Percentiles rank a stretch among this genome's conserved stretches.
Evolutionary conservation across 2,113 vertebrate species (phyloP).

Genomic region (Phyllostomus hastatus): DNA sequence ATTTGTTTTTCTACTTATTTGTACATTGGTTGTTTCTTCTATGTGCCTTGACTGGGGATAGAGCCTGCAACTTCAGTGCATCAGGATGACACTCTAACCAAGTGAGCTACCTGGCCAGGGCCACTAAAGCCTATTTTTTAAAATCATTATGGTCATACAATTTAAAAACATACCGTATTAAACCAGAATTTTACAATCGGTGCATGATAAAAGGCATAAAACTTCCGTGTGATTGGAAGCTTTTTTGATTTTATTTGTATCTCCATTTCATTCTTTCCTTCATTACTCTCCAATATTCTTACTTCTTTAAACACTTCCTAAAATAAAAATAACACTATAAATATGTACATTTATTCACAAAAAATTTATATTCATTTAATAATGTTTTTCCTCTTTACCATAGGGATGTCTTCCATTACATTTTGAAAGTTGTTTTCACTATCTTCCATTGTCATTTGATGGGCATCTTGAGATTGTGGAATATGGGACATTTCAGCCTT

Average conservation of each 20-base stretch:
- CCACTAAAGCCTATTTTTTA: neutral
- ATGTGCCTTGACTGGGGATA: too few species aligned
- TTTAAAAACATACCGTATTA: slow-evolving; percentile 90
- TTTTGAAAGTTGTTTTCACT: slow-evolving; percentile 97
- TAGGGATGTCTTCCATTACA: slow-evolving; percentile 91
- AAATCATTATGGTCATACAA: neutral
- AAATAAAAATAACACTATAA: slow-evolving; percentile 61
- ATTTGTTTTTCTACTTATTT: too few species aligned
- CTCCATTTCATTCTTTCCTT: slow-evolving; percentile 90
- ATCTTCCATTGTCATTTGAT: slow-evolving; percentile 99
- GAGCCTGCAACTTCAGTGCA: too few species aligned
- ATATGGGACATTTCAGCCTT: slow-evolving; percentile 99
- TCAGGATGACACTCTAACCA: too few species aligned
- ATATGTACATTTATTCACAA: slow-evolving; percentile 40
- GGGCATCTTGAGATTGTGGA: slow-evolving; percentile 97
- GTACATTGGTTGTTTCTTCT: too few species aligned
- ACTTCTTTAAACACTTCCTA: slow-evolving; percentile 97
- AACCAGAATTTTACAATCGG: slow-evolving; percentile 99
- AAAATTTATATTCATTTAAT: slow-evolving; percentile 13
- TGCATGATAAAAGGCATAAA: slow-evolving; percentile 98
- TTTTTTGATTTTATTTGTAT: slow-evolving; percentile 90
- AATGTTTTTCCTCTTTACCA: slow-evolving; percentile 81
- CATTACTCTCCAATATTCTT: slow-evolving; percentile 84
- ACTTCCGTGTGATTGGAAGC: slow-evolving; percentile 95
- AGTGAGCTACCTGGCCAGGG: too few species aligned